Conservation (phyloP, 2,113 vertebrate genomes). For the Lagopus leucura region DNA sequence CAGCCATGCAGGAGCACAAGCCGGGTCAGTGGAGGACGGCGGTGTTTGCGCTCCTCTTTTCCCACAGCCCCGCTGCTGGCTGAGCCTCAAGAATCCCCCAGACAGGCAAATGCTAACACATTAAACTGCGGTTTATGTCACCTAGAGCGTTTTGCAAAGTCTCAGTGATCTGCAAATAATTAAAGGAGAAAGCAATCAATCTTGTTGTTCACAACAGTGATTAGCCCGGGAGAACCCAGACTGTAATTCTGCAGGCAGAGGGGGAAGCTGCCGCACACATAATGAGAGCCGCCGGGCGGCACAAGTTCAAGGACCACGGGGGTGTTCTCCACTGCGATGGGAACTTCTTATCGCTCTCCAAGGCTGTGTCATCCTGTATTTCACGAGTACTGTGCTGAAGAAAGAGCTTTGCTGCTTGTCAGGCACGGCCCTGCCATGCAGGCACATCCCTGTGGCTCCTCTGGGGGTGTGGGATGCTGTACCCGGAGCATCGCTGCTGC, state of each 20-base stretch:
- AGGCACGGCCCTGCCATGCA: neutral
- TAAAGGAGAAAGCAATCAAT: constrained; percentile 47
- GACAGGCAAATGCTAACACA: neutral
- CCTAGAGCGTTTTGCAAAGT: constrained; percentile 15
- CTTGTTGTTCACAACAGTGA: constrained; percentile 17
- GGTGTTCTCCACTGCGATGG: neutral
- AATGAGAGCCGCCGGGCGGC: constrained; percentile 9
- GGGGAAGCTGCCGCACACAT: neutral
- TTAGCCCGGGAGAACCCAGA: constrained; percentile 26
- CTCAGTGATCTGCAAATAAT: constrained; percentile 48
- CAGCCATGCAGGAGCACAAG: fast-evolving
- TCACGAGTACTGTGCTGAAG: neutral
- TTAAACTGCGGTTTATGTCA: constrained; percentile 24
- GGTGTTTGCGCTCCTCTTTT: neutral
- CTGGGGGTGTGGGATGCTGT: too few species aligned
- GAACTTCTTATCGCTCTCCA: neutral
- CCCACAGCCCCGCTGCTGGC: constrained; percentile 38
- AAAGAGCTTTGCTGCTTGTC: neutral
- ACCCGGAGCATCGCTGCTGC: neutral
- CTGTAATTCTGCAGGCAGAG: neutral
- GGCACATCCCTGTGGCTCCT: fast-evolving
- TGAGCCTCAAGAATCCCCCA: neutral
- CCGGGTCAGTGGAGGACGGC: neutral
- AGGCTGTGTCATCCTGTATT: neutral
- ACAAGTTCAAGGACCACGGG: neutral